These are phyloP conservation scores for Cyanistes caeruleus DNA, from an alignment of 2,113 vertebrate species.

Conservation along the genomic window DNA sequence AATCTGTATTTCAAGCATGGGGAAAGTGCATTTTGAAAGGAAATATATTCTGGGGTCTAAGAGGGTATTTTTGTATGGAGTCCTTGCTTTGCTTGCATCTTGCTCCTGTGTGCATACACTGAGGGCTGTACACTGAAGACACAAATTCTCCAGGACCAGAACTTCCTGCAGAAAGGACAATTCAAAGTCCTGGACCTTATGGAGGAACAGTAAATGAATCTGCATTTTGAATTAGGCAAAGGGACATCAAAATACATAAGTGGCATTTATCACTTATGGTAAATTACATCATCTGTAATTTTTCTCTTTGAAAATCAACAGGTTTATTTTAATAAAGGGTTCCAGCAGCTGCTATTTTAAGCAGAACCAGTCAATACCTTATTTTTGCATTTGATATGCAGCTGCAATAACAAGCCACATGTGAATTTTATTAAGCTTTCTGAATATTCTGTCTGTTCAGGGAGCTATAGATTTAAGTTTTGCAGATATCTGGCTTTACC, in stretches of 20 bases:
- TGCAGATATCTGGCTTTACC: conserved; percentile 45
- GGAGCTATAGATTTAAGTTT: conserved; percentile 43
- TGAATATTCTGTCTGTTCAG: conserved; percentile 31
- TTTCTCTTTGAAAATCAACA: conserved; percentile 56
- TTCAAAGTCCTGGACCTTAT: background rate
- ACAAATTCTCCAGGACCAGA: background rate
- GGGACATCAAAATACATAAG: background rate
- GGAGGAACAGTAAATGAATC: background rate
- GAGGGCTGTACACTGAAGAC: fast-evolving
- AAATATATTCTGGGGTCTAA: background rate
- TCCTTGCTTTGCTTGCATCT: background rate
- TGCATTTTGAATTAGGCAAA: background rate
- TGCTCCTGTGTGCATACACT: fast-evolving
- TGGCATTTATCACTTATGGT: background rate
- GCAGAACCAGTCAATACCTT: conserved; percentile 32
- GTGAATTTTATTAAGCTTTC: conserved; percentile 53
- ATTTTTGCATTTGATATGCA: conserved; percentile 51
- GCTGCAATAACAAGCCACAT: conserved; percentile 54
- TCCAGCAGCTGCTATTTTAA: conserved; percentile 33
- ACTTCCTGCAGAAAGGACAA: background rate
- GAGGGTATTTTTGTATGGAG: background rate
- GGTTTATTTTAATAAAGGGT: conserved; percentile 31
- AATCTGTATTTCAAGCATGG: background rate
- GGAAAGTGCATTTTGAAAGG: background rate
- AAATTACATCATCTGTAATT: background rate